Conservation (phyloP, 2,797 vertebrate species). For the Apodemus agrarius region DNA sequence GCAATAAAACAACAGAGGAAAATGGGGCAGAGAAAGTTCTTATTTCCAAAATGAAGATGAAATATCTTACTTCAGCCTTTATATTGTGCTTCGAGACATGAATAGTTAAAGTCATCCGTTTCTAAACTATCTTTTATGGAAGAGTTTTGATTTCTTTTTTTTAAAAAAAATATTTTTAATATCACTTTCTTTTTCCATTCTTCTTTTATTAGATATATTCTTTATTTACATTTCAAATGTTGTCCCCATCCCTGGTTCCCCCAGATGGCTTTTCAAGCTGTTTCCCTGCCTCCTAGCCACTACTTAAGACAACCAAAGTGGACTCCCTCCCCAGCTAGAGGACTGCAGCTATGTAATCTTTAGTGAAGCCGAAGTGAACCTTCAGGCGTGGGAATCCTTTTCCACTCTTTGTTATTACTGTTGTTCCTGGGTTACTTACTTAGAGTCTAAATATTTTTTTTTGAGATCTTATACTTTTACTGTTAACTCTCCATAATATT, state of each 20-base stretch:
- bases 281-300: not conserved
- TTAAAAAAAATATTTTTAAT: too few species aligned
- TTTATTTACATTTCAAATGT: too few species aligned
- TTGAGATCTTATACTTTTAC: not conserved
- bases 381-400: not conserved
- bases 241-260: too few species aligned
- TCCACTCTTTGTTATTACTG: not conserved
- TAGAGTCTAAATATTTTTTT: not conserved
- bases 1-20: not conserved
- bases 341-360: too few species aligned
- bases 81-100: not conserved
- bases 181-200: too few species aligned
- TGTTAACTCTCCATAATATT: not conserved
- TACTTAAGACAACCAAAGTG: not conserved
- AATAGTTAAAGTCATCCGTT: not conserved
- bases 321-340: not conserved
- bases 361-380: not conserved
- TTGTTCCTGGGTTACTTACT: not conserved
- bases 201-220: too few species aligned
- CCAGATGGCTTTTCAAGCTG: not conserved
- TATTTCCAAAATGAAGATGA: not conserved
- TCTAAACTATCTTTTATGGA: not conserved
- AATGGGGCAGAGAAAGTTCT: not conserved
- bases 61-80: not conserved
- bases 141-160: not conserved